phyloP scores from a whole-genome alignment of 2,797 vertebrate genomes.

The Sorex maritimensis region DNA sequence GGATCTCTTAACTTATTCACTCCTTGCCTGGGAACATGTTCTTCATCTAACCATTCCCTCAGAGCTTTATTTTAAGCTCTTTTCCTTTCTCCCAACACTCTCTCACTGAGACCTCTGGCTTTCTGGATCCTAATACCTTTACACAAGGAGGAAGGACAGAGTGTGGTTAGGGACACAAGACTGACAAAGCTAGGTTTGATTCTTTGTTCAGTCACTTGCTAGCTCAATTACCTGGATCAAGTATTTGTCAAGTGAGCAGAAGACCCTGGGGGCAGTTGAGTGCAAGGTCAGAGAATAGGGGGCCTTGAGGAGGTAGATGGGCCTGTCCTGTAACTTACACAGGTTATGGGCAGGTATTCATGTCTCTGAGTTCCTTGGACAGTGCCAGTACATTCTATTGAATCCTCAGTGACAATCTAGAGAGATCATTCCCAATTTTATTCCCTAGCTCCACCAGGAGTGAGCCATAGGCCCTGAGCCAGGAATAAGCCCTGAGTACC shows the following conservation, averaged over 20 bases:
- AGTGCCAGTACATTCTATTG: background rate
- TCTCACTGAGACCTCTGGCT: background rate
- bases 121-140: background rate
- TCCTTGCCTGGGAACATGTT: background rate
- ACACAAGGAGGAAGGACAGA: background rate
- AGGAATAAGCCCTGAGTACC: too few species aligned
- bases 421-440: too few species aligned
- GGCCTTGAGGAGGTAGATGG: background rate
- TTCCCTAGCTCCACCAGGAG: too few species aligned
- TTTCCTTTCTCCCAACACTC: background rate
- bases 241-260: background rate
- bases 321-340: background rate
- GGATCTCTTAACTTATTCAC: background rate
- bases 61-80: background rate
- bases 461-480: too few species aligned
- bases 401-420: background rate
- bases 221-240: background rate
- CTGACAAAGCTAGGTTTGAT: slow-evolving; percentile 6
- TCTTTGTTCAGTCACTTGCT: background rate
- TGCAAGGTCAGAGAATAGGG: too few species aligned
- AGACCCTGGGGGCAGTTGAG: too few species aligned
- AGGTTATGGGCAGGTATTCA: background rate
- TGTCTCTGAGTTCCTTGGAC: background rate
- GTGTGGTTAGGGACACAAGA: background rate
- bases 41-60: background rate